These are phyloP conservation scores for Apamea anceps DNA, from an alignment of 2,888 invertebrate genomes.

Conservation along the genomic window DNA sequence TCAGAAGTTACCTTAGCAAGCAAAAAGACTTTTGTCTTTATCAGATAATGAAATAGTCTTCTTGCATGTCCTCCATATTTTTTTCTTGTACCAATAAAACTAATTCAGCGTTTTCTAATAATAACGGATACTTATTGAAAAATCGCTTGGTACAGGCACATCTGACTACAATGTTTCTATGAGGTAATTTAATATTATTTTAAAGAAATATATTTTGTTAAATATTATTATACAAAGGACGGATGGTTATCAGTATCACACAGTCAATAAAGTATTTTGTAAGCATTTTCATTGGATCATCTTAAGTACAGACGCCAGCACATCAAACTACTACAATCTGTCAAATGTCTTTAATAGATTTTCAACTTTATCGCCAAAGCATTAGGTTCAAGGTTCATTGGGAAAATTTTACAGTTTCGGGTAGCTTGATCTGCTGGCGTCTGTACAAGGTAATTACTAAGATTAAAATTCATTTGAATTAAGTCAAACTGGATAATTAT, in stretches of 20 bases:
- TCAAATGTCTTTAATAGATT: no score
- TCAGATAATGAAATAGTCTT: not conserved
- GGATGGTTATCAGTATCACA: constrained; percentile 18
- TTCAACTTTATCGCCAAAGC: no score
- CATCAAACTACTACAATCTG: no score
- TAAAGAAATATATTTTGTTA: constrained; percentile 6
- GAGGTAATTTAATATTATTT: not conserved
- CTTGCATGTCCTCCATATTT: not conserved
- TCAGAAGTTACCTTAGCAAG: not conserved
- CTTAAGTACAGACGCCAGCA: not conserved
- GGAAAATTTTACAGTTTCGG: no score
- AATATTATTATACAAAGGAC: constrained; percentile 15
- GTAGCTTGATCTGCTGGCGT: no score
- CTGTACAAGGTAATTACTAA: not conserved
- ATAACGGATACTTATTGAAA: not conserved
- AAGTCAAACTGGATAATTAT: not conserved
- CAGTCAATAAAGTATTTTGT: not conserved
- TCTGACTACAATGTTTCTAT: not conserved
- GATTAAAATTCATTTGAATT: not conserved
- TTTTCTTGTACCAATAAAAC: not conserved
- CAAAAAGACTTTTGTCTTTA: not conserved
- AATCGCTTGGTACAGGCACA: not conserved
- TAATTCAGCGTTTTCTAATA: not conserved
- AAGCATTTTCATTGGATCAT: not conserved
- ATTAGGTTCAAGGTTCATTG: no score